These are phyloP conservation scores for Indri indri DNA, from an alignment of 2,113 vertebrate species.

Conservation along the genomic window DNA sequence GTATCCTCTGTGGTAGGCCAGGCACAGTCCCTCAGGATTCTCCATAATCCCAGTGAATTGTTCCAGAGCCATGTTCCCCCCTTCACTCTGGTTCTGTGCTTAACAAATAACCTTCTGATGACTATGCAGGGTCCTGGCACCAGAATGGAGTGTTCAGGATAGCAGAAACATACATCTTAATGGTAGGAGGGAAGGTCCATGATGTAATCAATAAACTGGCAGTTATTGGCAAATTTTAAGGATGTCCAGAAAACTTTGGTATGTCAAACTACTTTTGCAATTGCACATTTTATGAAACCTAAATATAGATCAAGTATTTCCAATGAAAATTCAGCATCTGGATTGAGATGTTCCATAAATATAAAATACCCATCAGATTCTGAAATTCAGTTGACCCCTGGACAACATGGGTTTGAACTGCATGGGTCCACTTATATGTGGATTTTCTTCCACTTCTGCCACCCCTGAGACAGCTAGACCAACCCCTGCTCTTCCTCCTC, in stretches of 20 bases:
- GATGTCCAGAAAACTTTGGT: background rate
- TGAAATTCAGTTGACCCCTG: background rate
- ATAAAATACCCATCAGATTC: background rate
- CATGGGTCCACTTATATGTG: background rate
- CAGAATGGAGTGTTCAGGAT: background rate
- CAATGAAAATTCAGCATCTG: background rate
- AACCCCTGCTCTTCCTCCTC: background rate
- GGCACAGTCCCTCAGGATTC: accelerated
- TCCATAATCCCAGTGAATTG: background rate
- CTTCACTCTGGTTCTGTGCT: background rate
- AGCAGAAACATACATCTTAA: background rate
- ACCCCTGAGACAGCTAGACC: background rate
- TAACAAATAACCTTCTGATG: background rate
- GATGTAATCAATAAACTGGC: background rate
- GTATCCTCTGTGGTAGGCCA: background rate
- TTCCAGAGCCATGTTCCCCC: too few relatives aligned
- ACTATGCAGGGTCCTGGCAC: background rate
- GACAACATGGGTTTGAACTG: background rate
- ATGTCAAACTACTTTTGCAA: background rate
- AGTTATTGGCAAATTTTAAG: background rate
- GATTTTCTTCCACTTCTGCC: background rate
- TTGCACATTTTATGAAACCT: background rate
- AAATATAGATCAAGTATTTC: background rate
- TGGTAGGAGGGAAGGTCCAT: background rate
- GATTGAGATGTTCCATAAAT: background rate